Conservation (phyloP, 2,888 invertebrate species). For the Drosophila siamana region DNA sequence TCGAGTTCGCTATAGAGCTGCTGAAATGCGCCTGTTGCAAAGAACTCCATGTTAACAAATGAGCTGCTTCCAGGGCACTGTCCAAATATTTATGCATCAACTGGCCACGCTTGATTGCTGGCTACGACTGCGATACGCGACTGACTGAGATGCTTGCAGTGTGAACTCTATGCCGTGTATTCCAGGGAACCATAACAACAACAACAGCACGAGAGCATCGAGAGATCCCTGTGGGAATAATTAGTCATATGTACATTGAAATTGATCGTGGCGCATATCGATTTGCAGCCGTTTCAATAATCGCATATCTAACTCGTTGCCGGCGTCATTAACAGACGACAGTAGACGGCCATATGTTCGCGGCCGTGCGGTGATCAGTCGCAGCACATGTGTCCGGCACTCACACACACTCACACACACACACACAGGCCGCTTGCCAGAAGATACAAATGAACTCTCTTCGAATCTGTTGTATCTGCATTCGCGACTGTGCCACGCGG, state of each 20-base stretch:
- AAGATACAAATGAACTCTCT: background rate
- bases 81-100: conserved; percentile 72
- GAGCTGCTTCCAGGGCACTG: conserved; percentile 40
- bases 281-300: conserved; percentile 41
- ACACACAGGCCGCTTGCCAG: too few relatives aligned
- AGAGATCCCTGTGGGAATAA: conserved; percentile 67
- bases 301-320: conserved; percentile 55
- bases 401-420: conserved; percentile 4
- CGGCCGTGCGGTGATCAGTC: conserved; percentile 19
- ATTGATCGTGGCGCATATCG: conserved; percentile 40
- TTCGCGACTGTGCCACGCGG: conserved; percentile 79
- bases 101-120: conserved; percentile 40
- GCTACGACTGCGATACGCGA: conserved; percentile 34
- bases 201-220: conserved; percentile 12
- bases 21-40: conserved; percentile 85
- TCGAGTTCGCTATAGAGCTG: conserved; percentile 84
- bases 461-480: conserved; percentile 18
- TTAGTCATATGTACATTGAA: conserved; percentile 46
- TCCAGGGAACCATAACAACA: conserved; percentile 16
- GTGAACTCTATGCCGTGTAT: conserved; percentile 12
- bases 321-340: conserved; percentile 63
- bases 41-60: conserved; percentile 83
- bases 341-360: conserved; percentile 46
- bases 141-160: conserved; percentile 2
- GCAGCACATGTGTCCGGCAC: conserved; percentile 46